Conservation (phyloP, 2,888 invertebrate species). For the Tupiocoris notatus region DNA sequence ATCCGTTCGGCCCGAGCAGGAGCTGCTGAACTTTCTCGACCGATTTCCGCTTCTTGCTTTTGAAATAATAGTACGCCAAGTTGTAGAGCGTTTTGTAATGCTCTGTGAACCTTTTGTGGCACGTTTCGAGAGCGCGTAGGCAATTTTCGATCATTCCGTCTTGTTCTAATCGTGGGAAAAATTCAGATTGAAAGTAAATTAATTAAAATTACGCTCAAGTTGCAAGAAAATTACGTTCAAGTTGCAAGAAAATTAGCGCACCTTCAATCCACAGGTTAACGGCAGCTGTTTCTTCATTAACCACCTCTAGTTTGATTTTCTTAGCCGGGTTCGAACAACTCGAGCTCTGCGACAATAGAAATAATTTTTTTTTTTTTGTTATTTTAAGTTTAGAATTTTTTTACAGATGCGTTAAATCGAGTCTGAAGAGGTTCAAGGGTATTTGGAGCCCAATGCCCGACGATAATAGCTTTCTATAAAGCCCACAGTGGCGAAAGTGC, state of each 20-base stretch:
- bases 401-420: too few species aligned
- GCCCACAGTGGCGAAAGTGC: too few species aligned
- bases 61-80: constrained; percentile 78
- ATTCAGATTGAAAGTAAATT: too few species aligned
- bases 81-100: constrained; percentile 92
- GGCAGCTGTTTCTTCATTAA: constrained; percentile 10
- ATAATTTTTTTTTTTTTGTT: background rate
- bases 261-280: constrained; percentile 25
- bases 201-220: too few species aligned
- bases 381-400: too few species aligned
- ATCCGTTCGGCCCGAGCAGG: constrained; percentile 69
- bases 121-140: constrained; percentile 76
- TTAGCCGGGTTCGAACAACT: constrained; percentile 27
- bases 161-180: constrained; percentile 46
- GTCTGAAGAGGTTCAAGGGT: too few species aligned
- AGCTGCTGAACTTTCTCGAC: constrained; percentile 69
- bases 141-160: constrained; percentile 63
- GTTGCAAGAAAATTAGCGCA: too few species aligned
- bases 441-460: too few species aligned
- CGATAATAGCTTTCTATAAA: too few species aligned
- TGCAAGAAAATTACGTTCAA: too few species aligned
- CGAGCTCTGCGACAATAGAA: constrained; percentile 18
- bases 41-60: constrained; percentile 67
- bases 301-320: constrained; percentile 8
- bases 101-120: constrained; percentile 79